Evolutionary conservation across 2,888 invertebrate species (phyloP), one percentile per base, ranked within the genome.

Genomic region (Sialis fuliginosa): DNA sequence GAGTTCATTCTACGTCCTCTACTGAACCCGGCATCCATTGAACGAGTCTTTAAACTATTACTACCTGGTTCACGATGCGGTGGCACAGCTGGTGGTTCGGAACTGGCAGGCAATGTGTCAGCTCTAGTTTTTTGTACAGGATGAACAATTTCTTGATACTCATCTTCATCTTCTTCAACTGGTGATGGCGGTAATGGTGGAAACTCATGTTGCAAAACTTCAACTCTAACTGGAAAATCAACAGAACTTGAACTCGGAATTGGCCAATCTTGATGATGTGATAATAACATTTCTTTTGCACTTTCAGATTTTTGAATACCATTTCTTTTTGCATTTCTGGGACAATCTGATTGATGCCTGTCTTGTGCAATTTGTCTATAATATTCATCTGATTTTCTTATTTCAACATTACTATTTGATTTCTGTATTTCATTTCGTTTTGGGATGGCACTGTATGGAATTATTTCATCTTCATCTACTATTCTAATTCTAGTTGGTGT

Each of bases 111-210:
- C 54, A 75, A 60, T 7, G 74, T 73, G 49, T 73, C 77, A 39
- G 73, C 69, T 62, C 70, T 66, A 33, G 54, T 54, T 59, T 70
- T 73, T 48, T 68, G 69, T 45, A 66, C 62, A 5, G 71, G 68
- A 52, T 66, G 65, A 58, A 75, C 62, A 49, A 77, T 75, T 66
- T 82, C 82, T 32, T 79, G 77, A 56, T 81, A 81, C 57, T 82
- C 82, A 55, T 82, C 79, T 55, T 79, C 77, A 49, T 79, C 80
- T 64, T 84, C 86, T 62, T 83, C 83, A 7, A 83, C 82, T 1
- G 87, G 87, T 0, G 87, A 86, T 1, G 87, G 88, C 6, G 88
- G 88, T 49, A 88, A 65, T 35, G 85, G 85, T 13, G 85, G 85
- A 58, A 86, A 79, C 54, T 74, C 76, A 57, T 76, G 76, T 54